Evolutionary conservation across 2,113 vertebrate genomes (phyloP).

Genomic region (Dissostichus mawsoni): DNA sequence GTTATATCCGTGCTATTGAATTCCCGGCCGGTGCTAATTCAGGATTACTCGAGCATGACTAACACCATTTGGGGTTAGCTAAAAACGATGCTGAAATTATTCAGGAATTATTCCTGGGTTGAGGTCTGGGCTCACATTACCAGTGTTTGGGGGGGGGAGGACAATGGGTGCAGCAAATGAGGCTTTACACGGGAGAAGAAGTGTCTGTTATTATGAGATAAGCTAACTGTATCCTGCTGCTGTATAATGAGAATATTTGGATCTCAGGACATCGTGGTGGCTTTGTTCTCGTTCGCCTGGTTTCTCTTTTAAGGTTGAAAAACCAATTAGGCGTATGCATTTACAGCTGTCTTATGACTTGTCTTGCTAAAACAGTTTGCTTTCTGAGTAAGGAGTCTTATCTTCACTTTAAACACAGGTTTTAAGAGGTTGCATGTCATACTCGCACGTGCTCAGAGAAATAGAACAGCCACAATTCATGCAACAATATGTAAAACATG

Average conservation of each 20-base stretch:
- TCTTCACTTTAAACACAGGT: background rate
- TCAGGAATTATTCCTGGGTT: conserved; percentile 72
- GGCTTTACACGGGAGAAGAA: conserved; percentile 57
- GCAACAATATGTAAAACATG: conserved; percentile 1
- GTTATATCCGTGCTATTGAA: conserved; percentile 62
- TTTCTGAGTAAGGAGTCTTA: background rate
- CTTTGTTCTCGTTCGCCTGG: background rate
- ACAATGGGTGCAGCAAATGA: conserved; percentile 55
- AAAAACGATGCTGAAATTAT: conserved; percentile 75
- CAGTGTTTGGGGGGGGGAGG: conserved; percentile 37
- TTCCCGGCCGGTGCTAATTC: conserved; percentile 73
- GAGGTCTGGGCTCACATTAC: conserved; percentile 60
- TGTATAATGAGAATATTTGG: conserved; percentile 44
- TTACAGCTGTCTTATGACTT: background rate
- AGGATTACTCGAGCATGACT: conserved; percentile 76
- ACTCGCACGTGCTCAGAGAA: background rate
- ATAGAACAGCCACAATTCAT: conserved; percentile 1
- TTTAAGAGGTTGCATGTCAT: background rate
- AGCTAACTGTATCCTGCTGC: conserved; percentile 25
- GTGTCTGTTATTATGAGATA: conserved; percentile 65
- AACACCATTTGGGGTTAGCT: conserved; percentile 72
- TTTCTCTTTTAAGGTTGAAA: background rate
- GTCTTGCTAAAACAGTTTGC: background rate
- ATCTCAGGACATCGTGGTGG: conserved; percentile 5
- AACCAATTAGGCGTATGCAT: conserved; percentile 6